Conservation (phyloP, 1,140 invertebrate species). For the Drosophila sp. region DNA sequence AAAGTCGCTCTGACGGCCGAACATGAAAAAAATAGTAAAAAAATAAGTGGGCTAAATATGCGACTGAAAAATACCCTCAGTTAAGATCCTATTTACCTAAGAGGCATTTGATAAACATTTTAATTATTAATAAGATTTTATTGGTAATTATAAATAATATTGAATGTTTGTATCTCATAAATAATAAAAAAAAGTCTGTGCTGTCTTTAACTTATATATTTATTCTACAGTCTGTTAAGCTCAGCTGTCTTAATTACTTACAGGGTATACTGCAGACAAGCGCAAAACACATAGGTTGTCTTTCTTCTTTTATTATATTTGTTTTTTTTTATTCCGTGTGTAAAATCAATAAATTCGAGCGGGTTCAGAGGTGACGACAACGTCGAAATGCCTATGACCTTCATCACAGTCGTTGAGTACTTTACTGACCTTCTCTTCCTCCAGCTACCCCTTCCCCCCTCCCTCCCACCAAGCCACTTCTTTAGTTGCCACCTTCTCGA, state of each 20-base stretch:
- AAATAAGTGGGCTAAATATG: background rate
- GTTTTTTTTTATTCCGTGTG: constrained; percentile 54
- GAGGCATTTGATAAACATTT: no score
- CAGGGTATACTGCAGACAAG: constrained; percentile 36
- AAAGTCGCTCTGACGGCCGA: constrained; percentile 46
- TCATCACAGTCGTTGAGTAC: constrained; percentile 46
- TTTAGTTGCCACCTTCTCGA: background rate
- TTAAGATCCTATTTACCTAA: background rate
- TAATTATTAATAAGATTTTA: no score
- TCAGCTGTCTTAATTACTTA: background rate
- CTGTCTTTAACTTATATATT: no score
- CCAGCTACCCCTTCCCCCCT: background rate
- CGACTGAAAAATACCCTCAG: constrained; percentile 1
- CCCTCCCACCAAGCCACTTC: background rate
- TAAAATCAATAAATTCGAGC: constrained; percentile 81
- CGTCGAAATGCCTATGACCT: constrained; percentile 74
- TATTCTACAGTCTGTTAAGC: background rate
- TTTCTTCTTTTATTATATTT: constrained; percentile 26
- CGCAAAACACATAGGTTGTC: constrained; percentile 13
- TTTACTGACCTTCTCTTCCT: constrained; percentile 58
- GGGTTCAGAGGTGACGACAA: constrained; percentile 80
- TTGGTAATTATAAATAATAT: no score
- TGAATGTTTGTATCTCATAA: no score
- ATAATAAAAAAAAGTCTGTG: no score
- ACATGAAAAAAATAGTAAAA: constrained; percentile 23